Conservation (phyloP, 1,140 invertebrate genomes). For the Camponotus floridanus region DNA sequence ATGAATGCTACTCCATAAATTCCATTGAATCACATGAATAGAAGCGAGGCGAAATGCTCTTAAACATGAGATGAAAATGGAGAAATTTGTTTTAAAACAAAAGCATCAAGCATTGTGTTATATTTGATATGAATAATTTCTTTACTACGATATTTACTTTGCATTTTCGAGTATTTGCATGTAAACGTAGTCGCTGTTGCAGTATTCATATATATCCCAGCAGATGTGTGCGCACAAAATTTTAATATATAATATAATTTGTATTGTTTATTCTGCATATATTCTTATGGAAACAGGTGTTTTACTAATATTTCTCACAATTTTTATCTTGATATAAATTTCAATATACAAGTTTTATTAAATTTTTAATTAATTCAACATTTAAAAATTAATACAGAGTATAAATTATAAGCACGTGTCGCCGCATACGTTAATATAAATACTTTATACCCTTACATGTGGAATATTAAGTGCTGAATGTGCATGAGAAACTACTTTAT, state of each 20-base stretch:
- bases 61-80: not conserved
- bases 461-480: no score
- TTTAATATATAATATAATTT: conserved; percentile 1
- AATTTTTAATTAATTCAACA: no score
- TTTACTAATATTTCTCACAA: not conserved
- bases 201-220: not conserved
- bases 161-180: not conserved
- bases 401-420: no score
- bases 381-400: no score
- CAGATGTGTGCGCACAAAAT: not conserved
- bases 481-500: not conserved
- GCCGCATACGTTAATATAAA: no score
- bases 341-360: not conserved
- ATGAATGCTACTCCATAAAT: conserved; percentile 8
- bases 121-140: not conserved
- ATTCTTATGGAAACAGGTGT: no score
- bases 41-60: not conserved
- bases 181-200: not conserved
- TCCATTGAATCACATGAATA: conserved; percentile 10
- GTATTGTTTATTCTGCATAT: not conserved
- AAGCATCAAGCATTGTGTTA: not conserved
- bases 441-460: no score
- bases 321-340: not conserved
- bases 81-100: not conserved
- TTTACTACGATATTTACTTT: not conserved